These are phyloP conservation scores for Lepidothrix coronata DNA, from an alignment of 2,113 vertebrate genomes.

Conservation along the genomic window DNA sequence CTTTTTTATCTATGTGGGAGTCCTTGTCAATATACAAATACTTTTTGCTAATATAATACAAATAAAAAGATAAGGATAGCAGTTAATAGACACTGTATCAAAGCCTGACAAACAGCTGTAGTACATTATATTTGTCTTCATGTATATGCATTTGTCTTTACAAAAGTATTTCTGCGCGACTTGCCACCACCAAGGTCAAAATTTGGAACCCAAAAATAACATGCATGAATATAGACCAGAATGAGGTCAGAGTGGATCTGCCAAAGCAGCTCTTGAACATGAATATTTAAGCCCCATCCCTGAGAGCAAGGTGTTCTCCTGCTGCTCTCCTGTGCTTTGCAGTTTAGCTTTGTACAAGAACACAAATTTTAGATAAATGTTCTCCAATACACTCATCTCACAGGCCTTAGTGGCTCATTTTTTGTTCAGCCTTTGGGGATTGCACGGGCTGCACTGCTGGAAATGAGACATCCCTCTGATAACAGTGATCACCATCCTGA, in stretches of 20 bases:
- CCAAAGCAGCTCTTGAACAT: neutral
- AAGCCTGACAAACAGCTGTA: neutral
- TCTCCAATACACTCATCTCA: neutral
- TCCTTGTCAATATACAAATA: neutral
- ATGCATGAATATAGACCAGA: neutral
- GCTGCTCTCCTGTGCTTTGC: neutral
- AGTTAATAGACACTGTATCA: neutral
- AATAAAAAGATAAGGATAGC: neutral
- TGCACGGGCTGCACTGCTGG: neutral
- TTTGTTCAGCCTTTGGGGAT: neutral
- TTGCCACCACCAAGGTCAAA: neutral
- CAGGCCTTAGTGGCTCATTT: neutral
- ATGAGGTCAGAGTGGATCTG: neutral
- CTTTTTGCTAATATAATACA: neutral
- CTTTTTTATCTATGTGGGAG: neutral
- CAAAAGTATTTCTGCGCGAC: neutral
- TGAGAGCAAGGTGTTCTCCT: neutral
- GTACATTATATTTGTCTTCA: neutral
- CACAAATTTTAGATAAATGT: neutral
- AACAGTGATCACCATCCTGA: accelerated
- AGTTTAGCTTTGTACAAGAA: neutral
- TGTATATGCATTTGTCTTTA: neutral
- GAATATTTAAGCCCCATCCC: neutral
- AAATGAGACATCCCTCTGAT: neutral
- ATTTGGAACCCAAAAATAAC: neutral